Conservation (phyloP, 2,888 invertebrate species). For the Gastrophysa polygoni region DNA sequence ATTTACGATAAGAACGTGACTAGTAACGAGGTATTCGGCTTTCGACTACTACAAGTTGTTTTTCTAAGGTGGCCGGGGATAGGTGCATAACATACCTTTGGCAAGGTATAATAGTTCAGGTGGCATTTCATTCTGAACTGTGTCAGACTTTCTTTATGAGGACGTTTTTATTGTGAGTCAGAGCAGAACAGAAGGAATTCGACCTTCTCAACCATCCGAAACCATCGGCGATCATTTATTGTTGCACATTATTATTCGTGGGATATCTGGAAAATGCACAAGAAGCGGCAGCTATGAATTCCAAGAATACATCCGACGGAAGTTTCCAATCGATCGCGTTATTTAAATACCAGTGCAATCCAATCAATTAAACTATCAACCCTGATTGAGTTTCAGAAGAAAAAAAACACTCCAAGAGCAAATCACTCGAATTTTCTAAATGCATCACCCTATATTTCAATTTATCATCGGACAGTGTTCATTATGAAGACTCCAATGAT, state of each 20-base stretch:
- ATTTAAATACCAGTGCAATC: no score
- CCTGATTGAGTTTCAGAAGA: no score
- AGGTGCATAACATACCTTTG: no score
- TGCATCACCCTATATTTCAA: no score
- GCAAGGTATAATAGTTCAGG: slow-evolving; percentile 24
- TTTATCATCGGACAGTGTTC: no score
- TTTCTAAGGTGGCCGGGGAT: slow-evolving; percentile 22
- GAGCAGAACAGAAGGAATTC: not conserved
- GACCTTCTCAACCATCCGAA: not conserved
- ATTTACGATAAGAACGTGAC: slow-evolving; percentile 27
- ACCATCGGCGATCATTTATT: not conserved
- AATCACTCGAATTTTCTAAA: no score
- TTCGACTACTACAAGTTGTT: slow-evolving; percentile 19
- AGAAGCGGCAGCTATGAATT: no score
- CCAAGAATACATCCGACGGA: no score
- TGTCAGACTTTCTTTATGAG: slow-evolving; percentile 28
- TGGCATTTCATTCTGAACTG: slow-evolving; percentile 32
- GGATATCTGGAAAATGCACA: not conserved
- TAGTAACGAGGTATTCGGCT: slow-evolving; percentile 21
- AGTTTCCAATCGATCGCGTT: no score
- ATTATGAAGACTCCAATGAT: no score
- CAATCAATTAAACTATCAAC: no score
- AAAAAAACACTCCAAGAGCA: no score
- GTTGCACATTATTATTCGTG: not conserved
- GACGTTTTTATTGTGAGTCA: slow-evolving; percentile 22